Conservation (phyloP, 2,888 invertebrate genomes). For the Apomyelois bistriatella region DNA sequence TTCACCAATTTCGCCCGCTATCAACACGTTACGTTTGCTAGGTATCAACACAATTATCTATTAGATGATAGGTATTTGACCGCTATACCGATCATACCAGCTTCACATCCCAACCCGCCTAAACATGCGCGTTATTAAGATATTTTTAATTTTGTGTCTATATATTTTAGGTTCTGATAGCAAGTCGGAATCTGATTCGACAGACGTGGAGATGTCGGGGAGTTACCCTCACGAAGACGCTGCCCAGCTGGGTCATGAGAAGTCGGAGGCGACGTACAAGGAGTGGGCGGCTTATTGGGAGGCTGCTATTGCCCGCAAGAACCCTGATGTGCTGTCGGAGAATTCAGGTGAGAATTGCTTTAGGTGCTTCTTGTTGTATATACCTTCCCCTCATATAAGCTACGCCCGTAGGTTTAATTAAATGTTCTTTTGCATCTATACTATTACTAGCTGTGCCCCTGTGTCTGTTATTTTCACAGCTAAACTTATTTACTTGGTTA, state of each 20-base stretch:
- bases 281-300: constrained; percentile 64
- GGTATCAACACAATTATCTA: not conserved
- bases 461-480: too few species aligned
- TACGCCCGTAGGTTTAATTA: too few species aligned
- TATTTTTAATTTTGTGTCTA: constrained; percentile 4
- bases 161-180: constrained; percentile 39
- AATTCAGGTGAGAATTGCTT: constrained; percentile 36
- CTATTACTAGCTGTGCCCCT: too few species aligned
- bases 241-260: constrained; percentile 48
- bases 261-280: constrained; percentile 57
- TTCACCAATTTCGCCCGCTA: too few species aligned
- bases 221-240: constrained; percentile 54
- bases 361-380: not conserved
- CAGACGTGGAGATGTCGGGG: constrained; percentile 50
- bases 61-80: not conserved
- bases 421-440: too few species aligned
- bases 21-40: not conserved
- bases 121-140: constrained; percentile 8
- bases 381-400: too few species aligned
- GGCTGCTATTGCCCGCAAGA: constrained; percentile 34
- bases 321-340: constrained; percentile 42
- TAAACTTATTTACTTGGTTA: too few species aligned
- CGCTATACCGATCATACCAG: not conserved
- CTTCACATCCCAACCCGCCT: not conserved
- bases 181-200: constrained; percentile 56